Percentiles rank a stretch among this genome's conserved stretches.
These are phyloP conservation scores for Oncorhynchus masou DNA, from an alignment of 2,113 vertebrate species.

Conservation along the genomic window DNA sequence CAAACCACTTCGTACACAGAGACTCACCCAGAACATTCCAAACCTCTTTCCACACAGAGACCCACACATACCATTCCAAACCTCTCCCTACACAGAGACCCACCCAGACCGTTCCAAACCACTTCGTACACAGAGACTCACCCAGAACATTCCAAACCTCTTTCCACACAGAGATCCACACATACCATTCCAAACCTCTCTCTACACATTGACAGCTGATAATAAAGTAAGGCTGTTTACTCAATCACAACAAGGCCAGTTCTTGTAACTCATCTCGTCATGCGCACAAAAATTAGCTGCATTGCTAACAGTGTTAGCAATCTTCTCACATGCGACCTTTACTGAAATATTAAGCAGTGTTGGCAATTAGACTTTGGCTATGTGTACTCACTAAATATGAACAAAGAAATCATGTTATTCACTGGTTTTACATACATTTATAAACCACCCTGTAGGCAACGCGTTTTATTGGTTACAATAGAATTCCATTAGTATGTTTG, in stretches of 20 bases:
- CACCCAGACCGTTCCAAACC: no score
- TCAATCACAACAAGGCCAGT: conserved; percentile 34
- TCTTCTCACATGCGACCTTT: conserved; percentile 40
- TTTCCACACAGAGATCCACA: not conserved
- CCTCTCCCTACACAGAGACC: no score
- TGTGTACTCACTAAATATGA: conserved; percentile 15
- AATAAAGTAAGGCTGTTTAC: not conserved
- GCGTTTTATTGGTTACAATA: conserved; percentile 60
- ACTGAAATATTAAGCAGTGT: conserved; percentile 42
- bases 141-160: not conserved
- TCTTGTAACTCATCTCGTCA: conserved; percentile 47
- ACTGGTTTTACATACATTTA: conserved; percentile 25
- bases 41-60: no score
- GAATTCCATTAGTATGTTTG: conserved; percentile 50
- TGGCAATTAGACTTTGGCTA: conserved; percentile 43
- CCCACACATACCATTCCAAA: no score
- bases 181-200: not conserved
- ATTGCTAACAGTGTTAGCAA: conserved; percentile 1
- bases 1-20: no score
- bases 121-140: no score
- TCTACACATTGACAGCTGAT: not conserved
- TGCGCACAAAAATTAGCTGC: conserved; percentile 26
- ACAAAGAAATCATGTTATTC: conserved; percentile 43
- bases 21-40: no score
- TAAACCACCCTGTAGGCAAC: conserved; percentile 40